A percentile compares a stretch with the other conserved stretches of the same genome.
These are phyloP conservation scores for Diadophis punctatus DNA, from an alignment of 2,113 vertebrate species.

Conservation along the genomic window DNA sequence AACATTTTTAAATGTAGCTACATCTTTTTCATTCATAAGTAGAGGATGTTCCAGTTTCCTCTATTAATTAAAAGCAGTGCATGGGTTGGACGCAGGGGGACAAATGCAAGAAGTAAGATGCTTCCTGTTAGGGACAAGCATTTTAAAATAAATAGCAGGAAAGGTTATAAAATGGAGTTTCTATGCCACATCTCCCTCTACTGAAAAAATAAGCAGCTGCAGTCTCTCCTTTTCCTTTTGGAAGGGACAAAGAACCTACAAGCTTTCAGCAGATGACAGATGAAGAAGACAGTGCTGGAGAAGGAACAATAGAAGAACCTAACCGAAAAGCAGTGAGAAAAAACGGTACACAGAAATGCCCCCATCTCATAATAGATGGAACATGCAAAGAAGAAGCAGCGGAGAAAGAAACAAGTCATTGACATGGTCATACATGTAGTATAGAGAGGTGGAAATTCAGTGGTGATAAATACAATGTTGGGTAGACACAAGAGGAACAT, in stretches of 20 bases:
- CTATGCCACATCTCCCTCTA: not conserved
- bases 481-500: not conserved
- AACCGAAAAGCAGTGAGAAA: not conserved
- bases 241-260: not conserved
- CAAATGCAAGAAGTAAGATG: not conserved
- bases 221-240: not conserved
- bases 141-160: not conserved
- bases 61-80: not conserved
- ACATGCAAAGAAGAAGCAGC: not conserved
- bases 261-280: not conserved
- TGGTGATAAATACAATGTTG: not conserved
- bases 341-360: not conserved
- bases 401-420: not conserved
- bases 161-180: not conserved
- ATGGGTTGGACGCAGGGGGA: not conserved
- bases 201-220: not conserved
- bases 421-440: not conserved
- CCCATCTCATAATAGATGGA: not conserved
- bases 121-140: not conserved
- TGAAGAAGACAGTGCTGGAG: not conserved
- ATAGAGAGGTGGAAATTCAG: not conserved
- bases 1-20: not conserved
- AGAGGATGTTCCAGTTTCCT: not conserved
- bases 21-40: not conserved
- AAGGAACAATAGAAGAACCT: not conserved